Conservation (phyloP, 2,113 vertebrate species). For the Lamprotornis superbus region DNA sequence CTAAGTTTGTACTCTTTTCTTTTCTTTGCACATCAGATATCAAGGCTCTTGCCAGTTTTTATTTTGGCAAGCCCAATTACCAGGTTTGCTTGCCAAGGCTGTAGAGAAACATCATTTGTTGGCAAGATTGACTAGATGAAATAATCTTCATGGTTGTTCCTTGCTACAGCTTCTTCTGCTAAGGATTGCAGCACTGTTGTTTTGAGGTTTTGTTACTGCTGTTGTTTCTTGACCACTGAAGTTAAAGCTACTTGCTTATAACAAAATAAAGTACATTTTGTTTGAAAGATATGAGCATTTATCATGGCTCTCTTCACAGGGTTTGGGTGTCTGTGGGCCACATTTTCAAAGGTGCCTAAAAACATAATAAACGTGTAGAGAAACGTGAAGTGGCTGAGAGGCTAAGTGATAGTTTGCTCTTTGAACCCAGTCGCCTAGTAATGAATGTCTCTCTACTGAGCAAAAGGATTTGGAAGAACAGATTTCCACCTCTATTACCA, state of each 20-base stretch:
- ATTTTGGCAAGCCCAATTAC: slow-evolving; percentile 18
- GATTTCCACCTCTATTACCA: not conserved
- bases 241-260: not conserved
- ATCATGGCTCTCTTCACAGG: not conserved
- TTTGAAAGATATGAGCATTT: not conserved
- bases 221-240: not conserved
- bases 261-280: not conserved
- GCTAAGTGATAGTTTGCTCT: not conserved
- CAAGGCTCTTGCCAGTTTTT: slow-evolving; percentile 23
- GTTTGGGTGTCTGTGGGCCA: not conserved
- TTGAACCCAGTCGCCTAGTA: not conserved
- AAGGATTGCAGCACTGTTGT: not conserved
- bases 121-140: slow-evolving; percentile 38
- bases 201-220: not conserved
- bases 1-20: not conserved
- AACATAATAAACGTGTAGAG: not conserved
- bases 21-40: slow-evolving; percentile 35
- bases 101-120: slow-evolving; percentile 35
- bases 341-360: not conserved
- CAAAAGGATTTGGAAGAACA: not conserved
- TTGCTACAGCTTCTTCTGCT: not conserved
- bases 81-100: slow-evolving; percentile 31
- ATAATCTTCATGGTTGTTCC: not conserved
- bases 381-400: not conserved
- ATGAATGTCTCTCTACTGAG: not conserved